Base-by-base conservation (phyloP, 2,888 invertebrate species). In the Lampropteryx suffumata region DNA sequence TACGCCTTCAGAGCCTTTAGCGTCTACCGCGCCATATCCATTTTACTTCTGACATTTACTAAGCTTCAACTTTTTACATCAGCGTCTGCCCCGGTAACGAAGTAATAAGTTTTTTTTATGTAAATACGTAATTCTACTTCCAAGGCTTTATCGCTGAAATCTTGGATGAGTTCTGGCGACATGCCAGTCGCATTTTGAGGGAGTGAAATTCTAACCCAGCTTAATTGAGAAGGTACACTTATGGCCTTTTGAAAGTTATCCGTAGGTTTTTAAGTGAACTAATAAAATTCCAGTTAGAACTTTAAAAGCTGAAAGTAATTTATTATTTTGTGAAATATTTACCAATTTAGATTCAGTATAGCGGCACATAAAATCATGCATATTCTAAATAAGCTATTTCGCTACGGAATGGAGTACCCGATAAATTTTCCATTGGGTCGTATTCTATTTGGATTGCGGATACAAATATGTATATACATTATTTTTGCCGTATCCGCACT, bases 181-280 rank as follows among this genome's bases (percentile, higher is more conserved):
- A 55, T 58, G 78, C 77, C 77, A 78, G 66, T 65, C 46, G 64
- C 63, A 59, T 67, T 72, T 69, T 70, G 64, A 73, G 70, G 67
- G 63, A 64, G 57, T 61, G 56, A 69, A 69, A 68, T 69, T 68
- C 71, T 63, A 66, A 65, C 56, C 64, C 8, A 46, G 53, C 49
- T 61, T 65, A 71, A 73, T 69, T 71, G 62, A 61, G 62, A 53
- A 66, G 66, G 62, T 61, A 66, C 37, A 47, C 47, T 34, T 45
- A 36, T 14, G 8, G 12, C 44, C 14, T 27, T 39, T 8, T 30
- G 24, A 55, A 54, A 55, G 35, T 34, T 28, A 41, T 43, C 42
- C 28, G 50, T 48, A 40, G 55, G 37, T 52, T 45, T n/a, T 48
- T 40, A 47, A 49, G 50, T 48, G 43, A 47, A 47, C 44, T 12